A percentile compares a stretch with the other conserved stretches of the same genome.
Conservation (phyloP, 2,888 invertebrate genomes). For the Drosophila acutilabella region DNA sequence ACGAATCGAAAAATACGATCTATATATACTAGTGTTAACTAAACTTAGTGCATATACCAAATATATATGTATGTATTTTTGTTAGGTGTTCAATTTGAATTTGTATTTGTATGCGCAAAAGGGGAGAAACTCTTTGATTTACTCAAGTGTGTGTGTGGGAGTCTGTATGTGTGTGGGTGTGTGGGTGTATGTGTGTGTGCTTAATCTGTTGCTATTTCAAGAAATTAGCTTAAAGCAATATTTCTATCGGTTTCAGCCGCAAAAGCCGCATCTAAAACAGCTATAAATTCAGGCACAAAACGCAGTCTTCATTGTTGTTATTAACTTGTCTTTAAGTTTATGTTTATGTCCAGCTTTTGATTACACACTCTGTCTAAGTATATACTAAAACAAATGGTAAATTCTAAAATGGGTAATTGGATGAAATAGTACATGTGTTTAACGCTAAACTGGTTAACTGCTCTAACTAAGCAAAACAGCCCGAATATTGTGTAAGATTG, state of each 20-base stretch:
- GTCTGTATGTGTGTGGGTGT: slow-evolving; percentile 7
- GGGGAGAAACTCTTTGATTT: not conserved
- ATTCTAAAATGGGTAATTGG: not conserved
- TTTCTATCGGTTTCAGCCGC: slow-evolving; percentile 79
- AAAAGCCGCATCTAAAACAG: slow-evolving; percentile 44
- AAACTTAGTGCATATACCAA: slow-evolving; percentile 19
- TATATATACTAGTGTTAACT: slow-evolving; percentile 20
- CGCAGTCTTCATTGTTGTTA: slow-evolving; percentile 33
- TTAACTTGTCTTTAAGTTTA: slow-evolving; percentile 17
- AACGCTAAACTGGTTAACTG: slow-evolving; percentile 9
- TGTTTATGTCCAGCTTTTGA: slow-evolving; percentile 11
- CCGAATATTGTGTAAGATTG: slow-evolving; percentile 66
- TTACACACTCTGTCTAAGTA: slow-evolving; percentile 23
- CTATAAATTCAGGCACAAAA: slow-evolving; percentile 51
- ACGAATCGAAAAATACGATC: slow-evolving; percentile 11
- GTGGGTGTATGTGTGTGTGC: slow-evolving; percentile 10
- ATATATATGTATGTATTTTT: slow-evolving; percentile 37
- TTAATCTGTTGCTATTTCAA: slow-evolving; percentile 47
- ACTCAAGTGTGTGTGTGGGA: slow-evolving; percentile 12
- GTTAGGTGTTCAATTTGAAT: slow-evolving; percentile 61
- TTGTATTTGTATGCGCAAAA: slow-evolving; percentile 16
- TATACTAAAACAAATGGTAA: not conserved
- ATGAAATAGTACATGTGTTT: slow-evolving; percentile 7
- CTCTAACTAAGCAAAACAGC: slow-evolving; percentile 39
- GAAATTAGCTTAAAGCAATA: slow-evolving; percentile 71